A percentile compares a stretch with the other conserved stretches of the same genome.
Conservation (phyloP, 2,888 invertebrate genomes). For the Sycophila texana region DNA sequence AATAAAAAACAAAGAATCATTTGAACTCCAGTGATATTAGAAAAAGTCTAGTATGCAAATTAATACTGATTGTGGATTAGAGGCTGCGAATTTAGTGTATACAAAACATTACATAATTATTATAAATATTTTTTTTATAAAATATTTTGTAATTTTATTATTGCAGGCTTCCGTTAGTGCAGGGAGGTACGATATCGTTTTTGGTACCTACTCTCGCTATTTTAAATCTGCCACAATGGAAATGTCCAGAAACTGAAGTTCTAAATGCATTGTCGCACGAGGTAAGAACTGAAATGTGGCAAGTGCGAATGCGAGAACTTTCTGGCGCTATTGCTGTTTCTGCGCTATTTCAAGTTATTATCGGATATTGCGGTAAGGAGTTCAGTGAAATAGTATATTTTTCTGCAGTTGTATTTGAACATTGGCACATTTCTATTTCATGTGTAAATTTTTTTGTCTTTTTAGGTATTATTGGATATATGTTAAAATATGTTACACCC, state of each 20-base stretch:
- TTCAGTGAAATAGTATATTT: not conserved
- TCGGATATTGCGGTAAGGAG: conserved; percentile 77
- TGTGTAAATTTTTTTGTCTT: not conserved
- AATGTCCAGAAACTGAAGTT: conserved; percentile 79
- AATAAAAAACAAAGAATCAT: too few species aligned
- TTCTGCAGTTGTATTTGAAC: not conserved
- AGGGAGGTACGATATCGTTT: conserved; percentile 88
- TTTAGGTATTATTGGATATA: conserved; percentile 83
- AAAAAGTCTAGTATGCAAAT: not conserved
- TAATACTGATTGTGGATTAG: not conserved
- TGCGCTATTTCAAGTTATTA: conserved; percentile 84
- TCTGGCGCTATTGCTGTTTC: conserved; percentile 90
- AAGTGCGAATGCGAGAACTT: conserved; percentile 85
- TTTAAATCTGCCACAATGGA: conserved; percentile 83
- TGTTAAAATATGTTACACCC: conserved; percentile 87
- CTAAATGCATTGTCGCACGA: conserved; percentile 78
- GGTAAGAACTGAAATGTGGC: conserved; percentile 82
- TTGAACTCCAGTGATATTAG: too few species aligned
- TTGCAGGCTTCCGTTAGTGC: conserved; percentile 82
- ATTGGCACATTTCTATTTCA: not conserved
- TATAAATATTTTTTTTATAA: not conserved
- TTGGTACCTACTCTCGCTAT: conserved; percentile 87
- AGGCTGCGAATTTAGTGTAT: not conserved
- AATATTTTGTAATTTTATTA: not conserved
- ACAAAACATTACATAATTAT: too few species aligned